These are phyloP conservation scores for Drosophila helvetica DNA, from an alignment of 2,888 invertebrate species.

Conservation along the genomic window DNA sequence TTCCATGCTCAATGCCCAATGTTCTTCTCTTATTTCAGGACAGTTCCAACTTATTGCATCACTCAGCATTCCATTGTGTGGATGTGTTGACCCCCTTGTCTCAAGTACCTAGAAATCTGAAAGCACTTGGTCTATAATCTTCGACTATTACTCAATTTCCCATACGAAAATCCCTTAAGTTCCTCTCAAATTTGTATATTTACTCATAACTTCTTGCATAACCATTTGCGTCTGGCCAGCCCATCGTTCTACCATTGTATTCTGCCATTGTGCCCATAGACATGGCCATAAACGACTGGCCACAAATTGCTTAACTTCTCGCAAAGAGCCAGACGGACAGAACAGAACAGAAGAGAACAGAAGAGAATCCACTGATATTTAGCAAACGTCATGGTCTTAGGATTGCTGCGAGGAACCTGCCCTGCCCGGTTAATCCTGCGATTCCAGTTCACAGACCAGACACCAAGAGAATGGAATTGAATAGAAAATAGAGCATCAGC, in stretches of 20 bases:
- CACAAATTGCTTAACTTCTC: constrained; percentile 71
- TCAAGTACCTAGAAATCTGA: constrained; percentile 19
- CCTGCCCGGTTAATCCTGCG: constrained; percentile 59
- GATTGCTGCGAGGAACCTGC: constrained; percentile 50
- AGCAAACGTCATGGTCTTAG: constrained; percentile 53
- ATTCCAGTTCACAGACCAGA: constrained; percentile 39
- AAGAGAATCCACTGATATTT: constrained; percentile 27
- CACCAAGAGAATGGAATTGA: constrained; percentile 9
- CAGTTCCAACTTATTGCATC: constrained; percentile 17
- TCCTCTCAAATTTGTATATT: constrained; percentile 31
- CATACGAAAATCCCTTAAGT: neutral
- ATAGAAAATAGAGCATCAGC: constrained; percentile 61
- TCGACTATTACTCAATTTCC: constrained; percentile 35
- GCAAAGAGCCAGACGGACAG: constrained; percentile 25
- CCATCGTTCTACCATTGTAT: constrained; percentile 31
- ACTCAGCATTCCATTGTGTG: constrained; percentile 17
- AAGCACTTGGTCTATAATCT: constrained; percentile 29
- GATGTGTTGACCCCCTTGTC: neutral
- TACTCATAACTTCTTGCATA: constrained; percentile 67
- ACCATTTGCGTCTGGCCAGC: constrained; percentile 43
- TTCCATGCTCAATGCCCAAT: constrained; percentile 20
- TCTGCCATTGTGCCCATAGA: constrained; percentile 43
- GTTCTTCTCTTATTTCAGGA: constrained; percentile 21
- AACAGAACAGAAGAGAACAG: neutral
- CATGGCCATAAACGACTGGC: constrained; percentile 13